Base-by-base conservation (phyloP, 2,888 invertebrate genomes). In the Ceriagrion tenellum region DNA sequence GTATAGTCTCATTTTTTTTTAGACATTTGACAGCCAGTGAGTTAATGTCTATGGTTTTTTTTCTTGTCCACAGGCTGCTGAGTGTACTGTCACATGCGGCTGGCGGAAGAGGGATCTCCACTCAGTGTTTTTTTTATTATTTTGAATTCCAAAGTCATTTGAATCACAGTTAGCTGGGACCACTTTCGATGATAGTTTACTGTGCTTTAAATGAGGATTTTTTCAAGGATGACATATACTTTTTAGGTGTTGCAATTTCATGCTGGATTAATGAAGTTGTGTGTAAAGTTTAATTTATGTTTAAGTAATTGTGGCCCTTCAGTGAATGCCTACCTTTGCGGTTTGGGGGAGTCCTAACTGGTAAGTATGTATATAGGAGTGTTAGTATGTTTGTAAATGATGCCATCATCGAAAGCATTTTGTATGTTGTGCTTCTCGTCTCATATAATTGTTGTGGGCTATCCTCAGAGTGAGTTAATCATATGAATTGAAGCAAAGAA, bases 261-360 rank as follows among this genome's bases (percentile, higher is more conserved):
- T 93, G 47, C 40, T 69, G 90, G 59, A 91, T 47, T 69, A 69
- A 63, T 93, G 47, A 69, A 47, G 69, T 93, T 40, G 47, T 93
- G 63, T 93, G 63, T 93, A 93, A 69, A 93, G 47, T 93, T 93
- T 93, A 93, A 93, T 93, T 93, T 93, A 93, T 93, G 47, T 93
- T 74, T 93, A 35, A 74, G 47, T 93, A 74, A 47, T 47, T 93
- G 93, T 93, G 93, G 93, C 56, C 55, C 93, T 93, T 93, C 69
- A 69, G 93, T 93, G 93, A 93, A 93, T 69, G 93, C 93, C 93
- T 93, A 93, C 69, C 69, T n/a, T 69, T 47, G 63, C 93, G 35
- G 93, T 93, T 47, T 93, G 93, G 93, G 93, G 93, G 74, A 93
- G 93, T 93, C 93, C 93, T 93, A 93, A 93, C 69, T 93, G 93